phyloP scores from a whole-genome alignment of 2,113 vertebrate genomes.

The Varanus salvator region DNA sequence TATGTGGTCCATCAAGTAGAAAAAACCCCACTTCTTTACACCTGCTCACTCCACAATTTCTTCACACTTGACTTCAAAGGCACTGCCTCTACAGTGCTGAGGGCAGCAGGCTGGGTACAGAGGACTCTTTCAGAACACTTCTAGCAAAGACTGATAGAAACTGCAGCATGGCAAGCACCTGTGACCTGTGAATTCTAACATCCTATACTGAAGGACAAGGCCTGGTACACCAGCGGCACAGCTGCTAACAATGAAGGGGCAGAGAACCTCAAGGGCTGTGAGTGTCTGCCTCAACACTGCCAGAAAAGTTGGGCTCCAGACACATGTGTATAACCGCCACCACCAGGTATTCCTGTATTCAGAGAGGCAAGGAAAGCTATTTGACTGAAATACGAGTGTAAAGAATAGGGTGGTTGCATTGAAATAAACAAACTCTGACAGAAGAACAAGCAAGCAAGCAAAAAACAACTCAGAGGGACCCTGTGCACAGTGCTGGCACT shows the following conservation, averaged over 20 bases:
- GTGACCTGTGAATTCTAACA: conserved; percentile 74
- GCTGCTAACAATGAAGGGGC: conserved; percentile 49
- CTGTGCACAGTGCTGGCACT: conserved; percentile 72
- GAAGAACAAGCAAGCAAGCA: conserved; percentile 9
- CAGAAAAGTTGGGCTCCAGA: conserved; percentile 33
- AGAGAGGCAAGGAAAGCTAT: conserved; percentile 26
- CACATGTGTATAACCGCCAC: background rate
- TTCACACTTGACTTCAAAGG: conserved; percentile 35
- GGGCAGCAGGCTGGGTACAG: background rate
- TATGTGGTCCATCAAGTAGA: accelerated
- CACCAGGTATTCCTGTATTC: conserved; percentile 18
- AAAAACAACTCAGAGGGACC: conserved; percentile 59
- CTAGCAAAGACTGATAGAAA: background rate
- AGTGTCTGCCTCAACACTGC: conserved; percentile 68
- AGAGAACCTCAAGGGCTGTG: conserved; percentile 21
- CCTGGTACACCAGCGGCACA: conserved; percentile 51
- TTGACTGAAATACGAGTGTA: conserved; percentile 56
- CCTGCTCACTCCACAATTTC: conserved; percentile 13
- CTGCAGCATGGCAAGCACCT: conserved; percentile 72
- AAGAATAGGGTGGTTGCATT: conserved; percentile 54
- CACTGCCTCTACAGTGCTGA: background rate
- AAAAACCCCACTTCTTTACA: background rate
- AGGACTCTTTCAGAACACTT: background rate
- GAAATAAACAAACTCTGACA: conserved; percentile 49
- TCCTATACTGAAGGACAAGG: conserved; percentile 80